Conservation (phyloP, 2,888 invertebrate genomes). For the Dicranocentrus wangi region DNA sequence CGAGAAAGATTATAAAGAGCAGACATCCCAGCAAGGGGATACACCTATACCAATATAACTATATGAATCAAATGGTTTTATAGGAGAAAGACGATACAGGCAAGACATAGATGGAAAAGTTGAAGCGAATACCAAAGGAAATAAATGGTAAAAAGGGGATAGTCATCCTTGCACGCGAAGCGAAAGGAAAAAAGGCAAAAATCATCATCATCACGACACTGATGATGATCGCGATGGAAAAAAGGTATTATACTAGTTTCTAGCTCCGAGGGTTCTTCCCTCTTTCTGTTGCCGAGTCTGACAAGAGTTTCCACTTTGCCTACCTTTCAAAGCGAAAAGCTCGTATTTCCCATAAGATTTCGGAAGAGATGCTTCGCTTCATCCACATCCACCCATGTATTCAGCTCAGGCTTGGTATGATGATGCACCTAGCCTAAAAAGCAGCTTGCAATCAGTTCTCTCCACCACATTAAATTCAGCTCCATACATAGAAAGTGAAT, state of each 20-base stretch:
- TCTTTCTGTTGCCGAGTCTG: slow-evolving; percentile 21
- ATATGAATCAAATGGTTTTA: neutral
- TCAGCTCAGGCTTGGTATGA: no score
- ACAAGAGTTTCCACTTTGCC: slow-evolving; percentile 6
- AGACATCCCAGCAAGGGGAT: no score
- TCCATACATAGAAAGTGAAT: no score
- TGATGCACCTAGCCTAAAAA: no score
- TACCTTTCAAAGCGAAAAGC: neutral
- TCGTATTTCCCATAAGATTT: no score
- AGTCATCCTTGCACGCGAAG: slow-evolving; percentile 29
- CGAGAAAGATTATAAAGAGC: no score
- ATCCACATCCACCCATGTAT: no score
- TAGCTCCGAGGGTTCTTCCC: slow-evolving; percentile 27
- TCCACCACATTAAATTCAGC: no score
- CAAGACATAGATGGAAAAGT: slow-evolving; percentile 32
- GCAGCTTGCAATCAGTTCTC: no score
- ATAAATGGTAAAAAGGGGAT: slow-evolving; percentile 30
- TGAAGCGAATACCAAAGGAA: slow-evolving; percentile 40
- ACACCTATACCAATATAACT: no score
- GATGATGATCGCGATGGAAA: neutral
- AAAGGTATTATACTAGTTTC: slow-evolving; percentile 6
- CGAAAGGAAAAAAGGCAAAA: slow-evolving; percentile 3
- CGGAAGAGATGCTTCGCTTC: no score
- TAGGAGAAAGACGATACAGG: neutral
- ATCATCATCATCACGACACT: slow-evolving; percentile 21